Percentiles rank a stretch among this genome's conserved stretches.
phyloP scores from a whole-genome alignment of 2,888 invertebrate genomes.

The Microchrysa polita region DNA sequence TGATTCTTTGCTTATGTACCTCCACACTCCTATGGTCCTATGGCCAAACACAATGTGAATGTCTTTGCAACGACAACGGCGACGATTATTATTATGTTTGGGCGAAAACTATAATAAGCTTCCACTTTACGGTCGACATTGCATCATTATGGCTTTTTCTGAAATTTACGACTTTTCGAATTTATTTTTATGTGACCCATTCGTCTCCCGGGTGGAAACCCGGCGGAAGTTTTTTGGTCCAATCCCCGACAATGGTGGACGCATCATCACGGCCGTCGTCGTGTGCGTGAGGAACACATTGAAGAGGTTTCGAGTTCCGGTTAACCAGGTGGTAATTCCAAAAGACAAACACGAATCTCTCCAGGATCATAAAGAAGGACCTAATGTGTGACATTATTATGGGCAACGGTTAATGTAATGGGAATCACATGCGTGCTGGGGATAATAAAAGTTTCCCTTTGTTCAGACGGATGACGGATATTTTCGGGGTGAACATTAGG shows the following conservation, averaged over 20 bases:
- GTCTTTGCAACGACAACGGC: no score
- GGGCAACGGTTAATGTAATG: constrained; percentile 22
- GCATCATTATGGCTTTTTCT: constrained; percentile 47
- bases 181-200: constrained; percentile 48
- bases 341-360: constrained; percentile 17
- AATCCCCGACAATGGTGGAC: not conserved
- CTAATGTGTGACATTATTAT: constrained; percentile 44
- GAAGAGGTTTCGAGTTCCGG: not conserved
- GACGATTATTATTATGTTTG: constrained; percentile 33
- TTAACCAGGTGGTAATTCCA: constrained; percentile 8
- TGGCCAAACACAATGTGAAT: no score
- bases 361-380: constrained; percentile 45
- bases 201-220: constrained; percentile 37
- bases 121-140: constrained; percentile 43
- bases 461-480: not conserved
- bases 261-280: no score
- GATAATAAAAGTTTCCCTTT: not conserved
- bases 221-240: constrained; percentile 7
- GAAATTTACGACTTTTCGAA: constrained; percentile 49
- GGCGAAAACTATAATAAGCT: constrained; percentile 41
- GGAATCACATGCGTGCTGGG: constrained; percentile 30
- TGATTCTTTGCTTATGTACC: constrained; percentile 16
- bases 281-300: not conserved
- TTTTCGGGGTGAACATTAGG: no score
- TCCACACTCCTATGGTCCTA: no score